Percentiles rank a stretch among this genome's conserved stretches.
phyloP scores from a whole-genome alignment of 2,888 invertebrate species.

The Actias luna region DNA sequence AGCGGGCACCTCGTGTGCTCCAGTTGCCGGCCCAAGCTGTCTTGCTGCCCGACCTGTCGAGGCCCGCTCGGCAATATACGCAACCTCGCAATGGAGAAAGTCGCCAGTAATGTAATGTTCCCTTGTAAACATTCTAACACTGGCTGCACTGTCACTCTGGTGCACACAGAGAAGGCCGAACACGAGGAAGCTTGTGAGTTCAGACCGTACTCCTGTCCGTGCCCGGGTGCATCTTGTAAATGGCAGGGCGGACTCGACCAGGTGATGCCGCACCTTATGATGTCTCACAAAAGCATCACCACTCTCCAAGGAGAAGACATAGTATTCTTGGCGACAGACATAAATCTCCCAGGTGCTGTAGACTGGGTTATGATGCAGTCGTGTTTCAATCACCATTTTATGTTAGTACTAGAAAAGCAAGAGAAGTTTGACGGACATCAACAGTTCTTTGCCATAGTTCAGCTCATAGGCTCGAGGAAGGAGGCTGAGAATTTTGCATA shows the following conservation, averaged over 20 bases:
- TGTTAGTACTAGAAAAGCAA: conserved; percentile 99
- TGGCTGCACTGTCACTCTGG: conserved; percentile 95
- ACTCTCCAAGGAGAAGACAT: conserved; percentile 99
- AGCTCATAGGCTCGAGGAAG: conserved; percentile 98
- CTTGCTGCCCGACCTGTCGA: conserved; percentile 98
- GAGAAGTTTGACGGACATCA: conserved; percentile 98
- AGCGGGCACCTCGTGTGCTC: conserved; percentile 99
- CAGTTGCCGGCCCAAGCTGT: conserved; percentile 97
- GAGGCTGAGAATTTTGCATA: conserved; percentile 99
- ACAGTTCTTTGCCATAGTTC: conserved; percentile 99
- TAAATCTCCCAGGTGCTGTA: conserved; percentile 99
- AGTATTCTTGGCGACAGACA: conserved; percentile 99
- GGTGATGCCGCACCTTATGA: conserved; percentile 99
- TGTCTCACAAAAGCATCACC: conserved; percentile 98
- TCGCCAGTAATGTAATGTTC: conserved; percentile 98
- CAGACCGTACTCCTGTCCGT: conserved; percentile 99
- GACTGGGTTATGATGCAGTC: conserved; percentile 99
- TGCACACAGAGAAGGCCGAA: conserved; percentile 98
- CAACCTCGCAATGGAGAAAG: conserved; percentile 99
- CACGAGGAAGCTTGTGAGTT: conserved; percentile 99
- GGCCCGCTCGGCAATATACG: conserved; percentile 98
- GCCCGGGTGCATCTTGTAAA: conserved; percentile 99
- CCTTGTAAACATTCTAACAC: conserved; percentile 99
- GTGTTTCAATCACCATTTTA: conserved; percentile 99
- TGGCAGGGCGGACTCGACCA: conserved; percentile 99